Evolutionary conservation across 2,888 invertebrate genomes (phyloP), one percentile per base, ranked within the genome.

Genomic region (Pollenia angustigena): DNA sequence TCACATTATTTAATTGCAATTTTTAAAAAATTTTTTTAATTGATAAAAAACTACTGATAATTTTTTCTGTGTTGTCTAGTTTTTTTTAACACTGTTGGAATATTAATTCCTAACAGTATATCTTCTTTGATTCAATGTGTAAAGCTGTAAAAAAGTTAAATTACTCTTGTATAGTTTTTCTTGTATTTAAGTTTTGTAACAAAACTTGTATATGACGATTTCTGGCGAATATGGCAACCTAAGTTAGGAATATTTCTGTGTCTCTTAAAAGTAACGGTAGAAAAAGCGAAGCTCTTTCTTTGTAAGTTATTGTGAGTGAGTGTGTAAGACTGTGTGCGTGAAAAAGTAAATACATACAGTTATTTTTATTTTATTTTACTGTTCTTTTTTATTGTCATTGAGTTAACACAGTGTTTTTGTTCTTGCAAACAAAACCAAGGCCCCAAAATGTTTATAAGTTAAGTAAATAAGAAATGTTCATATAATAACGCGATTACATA

Each of bases 401-500:
- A 74, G 32, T 60, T 48, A 40, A 46, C 46, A 72, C 56, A n/a
- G 40, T 40, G 52, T 60, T 32, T 60, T 74, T 74, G 60, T 60
- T n/a, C 16, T 23, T 32, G 32, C 40, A 11, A 72, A 14, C 11
- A 62, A 62, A 54, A 52, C 50, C 71, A 71, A 40, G 52, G 71
- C 40, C 46, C 72, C 46, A 11, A 64, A 72, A 81, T 40, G 1
- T 11, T 14, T 48, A 71, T 62, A 32, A 32, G 32, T 32, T 32
- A 62, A 80, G 62, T 62, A 69, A 64, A 32, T 64, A 64, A 64
- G 18, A 52, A 62, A 75, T 42, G 16, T 16, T 48, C 2, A 16
- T 32, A 48, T 46, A 56, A 62, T 50, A 62, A 8, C 8, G 16
- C 18, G 40, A 69, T 74, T 46, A 32, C 10, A 58, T 12, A n/a